These are phyloP conservation scores for Heliangelus exortis DNA, from an alignment of 2,797 vertebrate species.

Conservation along the genomic window DNA sequence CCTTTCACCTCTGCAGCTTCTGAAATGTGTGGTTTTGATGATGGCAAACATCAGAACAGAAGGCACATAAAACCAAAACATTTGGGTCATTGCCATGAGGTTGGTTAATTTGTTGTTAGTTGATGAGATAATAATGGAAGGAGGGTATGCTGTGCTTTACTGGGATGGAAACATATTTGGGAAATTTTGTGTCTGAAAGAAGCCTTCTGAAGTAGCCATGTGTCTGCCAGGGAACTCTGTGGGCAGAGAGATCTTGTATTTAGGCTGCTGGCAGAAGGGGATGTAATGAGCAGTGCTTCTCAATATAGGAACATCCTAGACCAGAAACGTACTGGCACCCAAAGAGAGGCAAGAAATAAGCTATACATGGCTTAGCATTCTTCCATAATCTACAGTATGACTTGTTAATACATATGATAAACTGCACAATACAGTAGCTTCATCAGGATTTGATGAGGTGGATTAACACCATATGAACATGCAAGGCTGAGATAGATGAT, in stretches of 20 bases:
- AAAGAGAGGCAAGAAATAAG: background rate
- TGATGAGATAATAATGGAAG: background rate
- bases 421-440: background rate
- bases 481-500: background rate
- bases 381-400: background rate
- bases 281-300: background rate
- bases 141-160: background rate
- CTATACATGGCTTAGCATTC: background rate
- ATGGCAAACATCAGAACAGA: background rate
- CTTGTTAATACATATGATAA: background rate
- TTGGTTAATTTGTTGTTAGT: background rate
- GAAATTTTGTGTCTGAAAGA: background rate
- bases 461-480: background rate
- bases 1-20: background rate
- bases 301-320: background rate
- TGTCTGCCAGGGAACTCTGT: background rate
- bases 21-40: fast-evolving
- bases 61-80: background rate
- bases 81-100: background rate
- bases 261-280: background rate
- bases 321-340: background rate
- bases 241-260: background rate
- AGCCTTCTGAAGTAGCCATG: background rate
- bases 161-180: background rate
- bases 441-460: background rate